Evolutionary conservation across 2,113 vertebrate species (phyloP).

Genomic region (Microcebus griseorufus): DNA sequence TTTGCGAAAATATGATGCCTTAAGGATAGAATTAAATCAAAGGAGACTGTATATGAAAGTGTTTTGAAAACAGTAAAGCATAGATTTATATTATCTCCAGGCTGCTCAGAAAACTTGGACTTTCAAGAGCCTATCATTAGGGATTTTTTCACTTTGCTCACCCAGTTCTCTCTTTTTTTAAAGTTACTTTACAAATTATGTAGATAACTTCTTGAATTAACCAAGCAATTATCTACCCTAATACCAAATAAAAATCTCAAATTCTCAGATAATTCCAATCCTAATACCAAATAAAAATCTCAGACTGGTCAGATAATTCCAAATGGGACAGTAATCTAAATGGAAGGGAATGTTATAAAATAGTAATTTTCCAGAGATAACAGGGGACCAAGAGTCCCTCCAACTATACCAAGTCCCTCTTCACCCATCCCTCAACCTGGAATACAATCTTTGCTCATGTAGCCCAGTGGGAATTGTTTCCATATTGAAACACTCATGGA

Average conservation of each 20-base stretch:
- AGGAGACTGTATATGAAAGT: not conserved
- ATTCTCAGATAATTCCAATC: not conserved
- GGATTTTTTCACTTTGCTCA: not conserved
- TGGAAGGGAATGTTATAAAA: constrained; percentile 26
- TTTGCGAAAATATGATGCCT: not conserved
- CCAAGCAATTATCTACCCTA: constrained; percentile 18
- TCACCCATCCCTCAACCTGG: not conserved
- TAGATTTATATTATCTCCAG: not conserved
- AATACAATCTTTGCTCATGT: not conserved
- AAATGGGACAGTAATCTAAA: constrained; percentile 11
- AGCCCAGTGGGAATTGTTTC: not conserved
- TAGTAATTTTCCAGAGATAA: constrained; percentile 9
- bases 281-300: constrained; percentile 30
- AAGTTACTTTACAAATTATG: constrained; percentile 4
- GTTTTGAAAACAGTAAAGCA: constrained; percentile 1
- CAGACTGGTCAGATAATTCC: not conserved
- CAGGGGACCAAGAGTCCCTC: not conserved
- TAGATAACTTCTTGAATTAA: not conserved
- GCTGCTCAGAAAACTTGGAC: not conserved
- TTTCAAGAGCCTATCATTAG: constrained; percentile 4
- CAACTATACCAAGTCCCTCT: not conserved
- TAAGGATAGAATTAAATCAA: not conserved
- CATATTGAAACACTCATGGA: not conserved
- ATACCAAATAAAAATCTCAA: constrained; percentile 33
- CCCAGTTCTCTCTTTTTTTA: not conserved